Evolutionary conservation across 2,113 vertebrate species (phyloP).

Genomic region (Halichoeres trimaculatus): DNA sequence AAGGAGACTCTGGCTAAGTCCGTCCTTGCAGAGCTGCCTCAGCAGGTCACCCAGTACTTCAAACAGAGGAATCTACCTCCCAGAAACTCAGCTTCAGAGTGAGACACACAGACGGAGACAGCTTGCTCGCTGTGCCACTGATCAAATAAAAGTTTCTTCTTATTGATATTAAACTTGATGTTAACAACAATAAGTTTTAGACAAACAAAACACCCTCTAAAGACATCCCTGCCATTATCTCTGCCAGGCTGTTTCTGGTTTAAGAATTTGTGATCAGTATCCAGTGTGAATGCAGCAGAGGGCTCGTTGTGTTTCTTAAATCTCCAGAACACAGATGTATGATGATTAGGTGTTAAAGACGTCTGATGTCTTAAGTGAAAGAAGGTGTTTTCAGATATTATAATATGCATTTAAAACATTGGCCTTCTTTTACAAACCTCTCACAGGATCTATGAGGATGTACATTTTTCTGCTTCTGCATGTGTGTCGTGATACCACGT

Average conservation of each 20-base stretch:
- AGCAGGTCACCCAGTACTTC: slow-evolving; percentile 98
- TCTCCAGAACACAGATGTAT: slow-evolving; percentile 26
- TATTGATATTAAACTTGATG: slow-evolving; percentile 38
- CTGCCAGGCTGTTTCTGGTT: slow-evolving; percentile 25
- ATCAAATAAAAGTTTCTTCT: slow-evolving; percentile 48
- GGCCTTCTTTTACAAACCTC: slow-evolving; percentile 5
- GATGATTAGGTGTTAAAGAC: slow-evolving; percentile 25
- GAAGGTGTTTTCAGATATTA: not conserved
- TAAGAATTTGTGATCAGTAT: slow-evolving; percentile 32
- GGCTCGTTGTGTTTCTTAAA: slow-evolving; percentile 31
- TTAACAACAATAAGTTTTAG: slow-evolving; percentile 38
- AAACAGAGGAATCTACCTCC: slow-evolving; percentile 95
- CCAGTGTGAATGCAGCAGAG: slow-evolving; percentile 47
- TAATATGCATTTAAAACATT: slow-evolving; percentile 43
- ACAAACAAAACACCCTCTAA: slow-evolving; percentile 15
- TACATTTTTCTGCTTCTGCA: slow-evolving; percentile 49
- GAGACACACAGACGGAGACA: slow-evolving; percentile 52
- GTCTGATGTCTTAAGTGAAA: not conserved
- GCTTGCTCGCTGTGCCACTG: slow-evolving; percentile 47
- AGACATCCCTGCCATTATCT: slow-evolving; percentile 34
- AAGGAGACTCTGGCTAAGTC: slow-evolving; percentile 98
- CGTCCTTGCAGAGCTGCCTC: slow-evolving; percentile 95
- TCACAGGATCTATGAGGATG: slow-evolving; percentile 25
- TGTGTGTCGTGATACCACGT: slow-evolving; percentile 68
- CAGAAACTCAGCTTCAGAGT: slow-evolving; percentile 86